These are phyloP conservation scores for Phylloscopus collybita DNA, from an alignment of 2,797 vertebrate genomes.

Conservation along the genomic window DNA sequence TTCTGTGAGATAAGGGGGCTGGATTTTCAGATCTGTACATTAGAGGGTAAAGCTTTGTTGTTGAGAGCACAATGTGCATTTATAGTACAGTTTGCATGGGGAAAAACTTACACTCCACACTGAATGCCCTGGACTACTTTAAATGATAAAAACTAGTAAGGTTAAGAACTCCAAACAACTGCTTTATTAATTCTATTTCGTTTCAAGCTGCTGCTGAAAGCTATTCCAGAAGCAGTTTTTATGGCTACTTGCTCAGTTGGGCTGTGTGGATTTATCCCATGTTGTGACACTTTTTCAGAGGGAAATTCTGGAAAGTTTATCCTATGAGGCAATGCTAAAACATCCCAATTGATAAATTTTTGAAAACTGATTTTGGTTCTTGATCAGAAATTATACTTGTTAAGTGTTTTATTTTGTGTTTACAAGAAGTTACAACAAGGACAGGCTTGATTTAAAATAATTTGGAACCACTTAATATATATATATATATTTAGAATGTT, in stretches of 20 bases:
- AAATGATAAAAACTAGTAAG: background rate
- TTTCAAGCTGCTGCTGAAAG: background rate
- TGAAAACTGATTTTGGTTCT: fast-evolving
- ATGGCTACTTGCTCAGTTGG: background rate
- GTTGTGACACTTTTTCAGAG: background rate
- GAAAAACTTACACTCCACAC: background rate
- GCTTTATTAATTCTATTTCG: background rate
- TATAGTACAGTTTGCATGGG: background rate
- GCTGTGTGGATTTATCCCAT: background rate
- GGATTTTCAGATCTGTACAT: background rate
- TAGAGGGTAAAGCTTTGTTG: background rate
- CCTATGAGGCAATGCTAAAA: background rate
- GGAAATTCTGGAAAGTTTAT: background rate
- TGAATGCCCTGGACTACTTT: background rate
- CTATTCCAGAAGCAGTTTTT: background rate
- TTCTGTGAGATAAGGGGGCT: background rate
- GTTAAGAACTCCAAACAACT: background rate
- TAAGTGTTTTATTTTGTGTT: background rate
- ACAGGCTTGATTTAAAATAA: background rate
- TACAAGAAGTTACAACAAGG: background rate
- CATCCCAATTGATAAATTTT: background rate
- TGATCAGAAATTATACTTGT: background rate
- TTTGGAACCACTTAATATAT: background rate
- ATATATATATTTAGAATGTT: background rate
- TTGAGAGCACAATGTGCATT: background rate